phyloP scores from a whole-genome alignment of 2,888 invertebrate species.

The Euclidia mi region DNA sequence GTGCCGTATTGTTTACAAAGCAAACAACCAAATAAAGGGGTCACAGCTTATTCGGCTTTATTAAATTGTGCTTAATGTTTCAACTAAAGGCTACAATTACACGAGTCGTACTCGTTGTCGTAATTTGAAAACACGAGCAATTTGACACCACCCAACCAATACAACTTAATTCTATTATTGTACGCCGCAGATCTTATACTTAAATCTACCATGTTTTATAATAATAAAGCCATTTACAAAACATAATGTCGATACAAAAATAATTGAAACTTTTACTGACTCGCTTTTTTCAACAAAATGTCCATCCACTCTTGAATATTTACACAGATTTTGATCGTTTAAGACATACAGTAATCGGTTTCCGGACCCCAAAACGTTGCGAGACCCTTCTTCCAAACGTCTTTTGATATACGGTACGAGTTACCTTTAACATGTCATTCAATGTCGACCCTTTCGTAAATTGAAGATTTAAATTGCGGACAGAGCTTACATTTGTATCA shows the following conservation, averaged over 20 bases:
- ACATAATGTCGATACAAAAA: slow-evolving; percentile 5
- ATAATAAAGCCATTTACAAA: not conserved
- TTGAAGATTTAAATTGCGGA: slow-evolving; percentile 39
- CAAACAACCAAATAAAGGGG: not conserved
- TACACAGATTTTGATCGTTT: slow-evolving; percentile 37
- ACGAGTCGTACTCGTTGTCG: not conserved
- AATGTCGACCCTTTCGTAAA: slow-evolving; percentile 46
- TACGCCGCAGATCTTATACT: too few species aligned
- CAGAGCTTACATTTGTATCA: slow-evolving; percentile 13
- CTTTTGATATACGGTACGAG: slow-evolving; percentile 32
- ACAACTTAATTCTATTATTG: too few species aligned
- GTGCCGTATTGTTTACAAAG: too few species aligned
- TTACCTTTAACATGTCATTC: slow-evolving; percentile 24
- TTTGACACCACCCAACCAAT: too few species aligned
- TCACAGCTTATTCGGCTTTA: not conserved
- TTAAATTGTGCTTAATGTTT: slow-evolving; percentile 1
- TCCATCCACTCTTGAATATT: slow-evolving; percentile 21
- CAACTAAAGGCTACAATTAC: not conserved
- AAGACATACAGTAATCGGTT: slow-evolving; percentile 42
- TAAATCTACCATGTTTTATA: not conserved
- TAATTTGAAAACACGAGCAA: not conserved
- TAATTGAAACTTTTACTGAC: slow-evolving; percentile 24
- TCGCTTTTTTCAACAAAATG: slow-evolving; percentile 12
- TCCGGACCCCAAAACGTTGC: slow-evolving; percentile 47
- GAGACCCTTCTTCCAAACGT: slow-evolving; percentile 44